phyloP scores from a whole-genome alignment of 1,140 invertebrate genomes.

The Zophobas atratus region DNA sequence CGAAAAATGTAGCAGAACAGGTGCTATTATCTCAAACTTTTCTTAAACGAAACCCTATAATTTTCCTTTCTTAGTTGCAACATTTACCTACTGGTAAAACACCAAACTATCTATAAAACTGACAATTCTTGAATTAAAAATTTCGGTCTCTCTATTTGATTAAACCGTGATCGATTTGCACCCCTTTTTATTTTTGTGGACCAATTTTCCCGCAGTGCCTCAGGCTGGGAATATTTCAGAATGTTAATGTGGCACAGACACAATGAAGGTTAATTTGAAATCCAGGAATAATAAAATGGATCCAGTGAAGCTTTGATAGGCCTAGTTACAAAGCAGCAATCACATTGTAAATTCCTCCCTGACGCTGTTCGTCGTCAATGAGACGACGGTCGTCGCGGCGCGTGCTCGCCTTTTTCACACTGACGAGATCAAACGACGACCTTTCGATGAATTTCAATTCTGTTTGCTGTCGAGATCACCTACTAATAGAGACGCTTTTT shows the following conservation, averaged over 20 bases:
- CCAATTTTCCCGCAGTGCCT: no score
- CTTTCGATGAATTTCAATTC: conserved; percentile 58
- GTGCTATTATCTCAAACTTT: no score
- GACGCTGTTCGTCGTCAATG: conserved; percentile 62
- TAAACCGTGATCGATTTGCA: no score
- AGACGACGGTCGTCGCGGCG: conserved; percentile 59
- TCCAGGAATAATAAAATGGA: conserved; percentile 61
- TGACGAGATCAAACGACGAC: conserved; percentile 51
- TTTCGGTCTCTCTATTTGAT: no score
- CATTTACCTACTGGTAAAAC: no score
- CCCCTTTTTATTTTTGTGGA: no score
- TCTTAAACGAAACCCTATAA: no score
- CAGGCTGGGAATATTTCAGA: not conserved
- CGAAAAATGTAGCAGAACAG: no score
- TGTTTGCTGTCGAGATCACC: conserved; percentile 57
- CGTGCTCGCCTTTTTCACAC: conserved; percentile 56
- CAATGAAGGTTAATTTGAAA: conserved; percentile 65
- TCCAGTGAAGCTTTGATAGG: conserved; percentile 59
- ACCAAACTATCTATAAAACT: no score
- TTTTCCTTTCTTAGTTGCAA: no score
- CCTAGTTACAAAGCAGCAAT: conserved; percentile 61
- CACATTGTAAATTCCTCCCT: conserved; percentile 66
- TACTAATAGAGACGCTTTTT: conserved; percentile 11
- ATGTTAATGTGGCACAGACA: conserved; percentile 44
- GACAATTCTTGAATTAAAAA: no score